Base-by-base conservation (phyloP, 2,888 invertebrate species). In the Labia minor region DNA sequence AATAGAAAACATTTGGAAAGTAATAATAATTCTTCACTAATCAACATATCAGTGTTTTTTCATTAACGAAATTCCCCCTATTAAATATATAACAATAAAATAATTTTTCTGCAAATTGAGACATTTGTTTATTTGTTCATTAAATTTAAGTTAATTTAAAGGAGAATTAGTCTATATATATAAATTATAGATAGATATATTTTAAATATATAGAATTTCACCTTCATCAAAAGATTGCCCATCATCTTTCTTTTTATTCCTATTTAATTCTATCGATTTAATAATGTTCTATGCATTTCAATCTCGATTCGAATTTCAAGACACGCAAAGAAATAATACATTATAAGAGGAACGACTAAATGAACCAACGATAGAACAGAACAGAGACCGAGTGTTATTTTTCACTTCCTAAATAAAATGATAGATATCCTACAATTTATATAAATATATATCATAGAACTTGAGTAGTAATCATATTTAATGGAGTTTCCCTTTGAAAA, bases 1-100 rank as follows among this genome's bases (percentile, higher is more conserved):
- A 49, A 49, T 49, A n/a, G 49, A 49, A 49, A 49, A 49, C 49
- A 49, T 49, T 49, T 49, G 49, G 49, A 49, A 49, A 10, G 49
- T 49, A 49, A 49, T 49, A 49, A 49, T 4, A 26, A 6, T 3
- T 8, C 49, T 16, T 49, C n/a, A n/a, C n/a, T n/a, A n/a, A n/a
- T n/a, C n/a, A n/a, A n/a, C n/a, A n/a, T n/a, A n/a, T n/a, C n/a
- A n/a, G n/a, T n/a, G n/a, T n/a, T n/a, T n/a, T n/a, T n/a, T n/a
- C n/a, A n/a, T n/a, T n/a, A n/a, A n/a, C n/a, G n/a, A n/a, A n/a
- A n/a, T n/a, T n/a, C n/a, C n/a, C n/a, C n/a, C n/a, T n/a, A n/a
- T n/a, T n/a, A n/a, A n/a, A n/a, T n/a, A n/a, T n/a, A n/a, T n/a
- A n/a, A n/a, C n/a, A n/a, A n/a, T n/a, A n/a, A n/a, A n/a, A n/a